Percentiles rank a stretch among this genome's conserved stretches.
phyloP scores from a whole-genome alignment of 1,140 invertebrate species.

The Theocolax elegans region DNA sequence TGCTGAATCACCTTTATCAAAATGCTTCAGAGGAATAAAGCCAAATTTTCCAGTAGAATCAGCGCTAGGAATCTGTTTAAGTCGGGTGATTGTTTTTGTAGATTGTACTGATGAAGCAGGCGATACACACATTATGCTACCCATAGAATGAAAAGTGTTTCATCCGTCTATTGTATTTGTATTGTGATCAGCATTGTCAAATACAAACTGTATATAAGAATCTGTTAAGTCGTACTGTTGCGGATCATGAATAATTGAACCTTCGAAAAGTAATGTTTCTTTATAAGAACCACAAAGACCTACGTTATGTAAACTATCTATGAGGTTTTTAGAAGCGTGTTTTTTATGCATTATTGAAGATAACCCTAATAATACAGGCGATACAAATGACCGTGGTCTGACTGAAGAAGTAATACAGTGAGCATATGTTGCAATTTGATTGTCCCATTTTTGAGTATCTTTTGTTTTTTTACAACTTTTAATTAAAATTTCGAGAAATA shows the following conservation, averaged over 20 bases:
- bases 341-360: constrained; percentile 14
- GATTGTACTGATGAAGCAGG: neutral
- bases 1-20: neutral
- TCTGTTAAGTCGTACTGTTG: neutral
- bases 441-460: no score
- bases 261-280: neutral
- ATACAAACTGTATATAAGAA: neutral
- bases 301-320: neutral
- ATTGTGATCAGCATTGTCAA: constrained; percentile 11
- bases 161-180: neutral
- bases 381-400: no score
- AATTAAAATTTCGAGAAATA: no score
- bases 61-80: neutral
- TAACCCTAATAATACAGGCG: no score
- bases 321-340: neutral
- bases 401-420: no score
- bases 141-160: constrained; percentile 1
- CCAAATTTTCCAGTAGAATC: neutral
- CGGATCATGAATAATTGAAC: neutral
- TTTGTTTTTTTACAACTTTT: no score
- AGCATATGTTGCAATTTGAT: no score
- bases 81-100: neutral
- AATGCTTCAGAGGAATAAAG: neutral
- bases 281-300: constrained; percentile 1
- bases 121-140: neutral